Conservation (phyloP, 2,113 vertebrate species). For the Malaclemys terrapin region DNA sequence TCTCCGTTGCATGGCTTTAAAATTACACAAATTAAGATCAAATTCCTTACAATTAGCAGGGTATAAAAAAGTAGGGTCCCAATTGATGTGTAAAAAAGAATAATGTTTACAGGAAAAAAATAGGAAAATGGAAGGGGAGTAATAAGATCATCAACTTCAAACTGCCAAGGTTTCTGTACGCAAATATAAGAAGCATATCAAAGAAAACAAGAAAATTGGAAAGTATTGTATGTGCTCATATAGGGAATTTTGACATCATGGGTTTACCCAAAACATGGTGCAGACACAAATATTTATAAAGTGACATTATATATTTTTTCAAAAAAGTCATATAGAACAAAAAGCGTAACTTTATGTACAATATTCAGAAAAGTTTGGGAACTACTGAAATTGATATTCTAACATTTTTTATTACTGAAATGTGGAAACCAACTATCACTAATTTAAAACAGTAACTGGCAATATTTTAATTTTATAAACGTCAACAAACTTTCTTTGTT, state of each 20-base stretch:
- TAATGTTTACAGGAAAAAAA: slow-evolving; percentile 10
- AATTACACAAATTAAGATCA: not conserved
- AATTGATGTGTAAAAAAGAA: not conserved
- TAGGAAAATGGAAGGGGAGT: slow-evolving; percentile 8
- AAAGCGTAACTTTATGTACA: not conserved
- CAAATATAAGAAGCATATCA: not conserved
- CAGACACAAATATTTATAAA: slow-evolving; percentile 5
- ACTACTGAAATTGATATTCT: not conserved
- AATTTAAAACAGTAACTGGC: not conserved
- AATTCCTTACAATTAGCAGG: not conserved
- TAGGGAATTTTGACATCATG: slow-evolving; percentile 13
- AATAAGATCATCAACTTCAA: not conserved
- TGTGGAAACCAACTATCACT: slow-evolving; percentile 5
- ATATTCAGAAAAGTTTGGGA: not conserved
- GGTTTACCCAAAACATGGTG: slow-evolving; percentile 23
- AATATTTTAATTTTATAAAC: slow-evolving; percentile 24
- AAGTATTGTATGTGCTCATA: not conserved
- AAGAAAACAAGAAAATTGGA: slow-evolving; percentile 29
- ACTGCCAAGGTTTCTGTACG: slow-evolving; percentile 13
- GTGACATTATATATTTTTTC: not conserved
- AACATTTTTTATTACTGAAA: not conserved
- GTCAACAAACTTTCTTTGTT: slow-evolving; percentile 27
- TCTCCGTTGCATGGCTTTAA: not conserved
- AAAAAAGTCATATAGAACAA: not conserved
- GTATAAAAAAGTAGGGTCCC: not conserved